A percentile compares a stretch with the other conserved stretches of the same genome.
Evolutionary conservation across 2,113 vertebrate genomes (phyloP).

Genomic region (Burhinus oedicnemus): DNA sequence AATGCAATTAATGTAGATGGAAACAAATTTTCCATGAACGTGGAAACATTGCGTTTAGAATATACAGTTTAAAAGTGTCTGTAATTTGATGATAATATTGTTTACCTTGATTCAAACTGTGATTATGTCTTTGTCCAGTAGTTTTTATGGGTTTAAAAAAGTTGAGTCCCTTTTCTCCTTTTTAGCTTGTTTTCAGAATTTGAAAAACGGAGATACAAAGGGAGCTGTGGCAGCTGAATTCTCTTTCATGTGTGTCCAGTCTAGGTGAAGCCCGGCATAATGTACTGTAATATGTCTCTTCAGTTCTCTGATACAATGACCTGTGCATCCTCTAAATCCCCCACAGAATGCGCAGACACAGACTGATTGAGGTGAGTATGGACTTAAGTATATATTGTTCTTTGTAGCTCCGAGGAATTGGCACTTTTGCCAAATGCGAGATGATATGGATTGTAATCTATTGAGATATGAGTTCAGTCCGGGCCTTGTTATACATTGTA

Average conservation of each 20-base stretch:
- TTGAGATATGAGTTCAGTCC: conserved; percentile 26
- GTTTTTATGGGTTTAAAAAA: conserved; percentile 41
- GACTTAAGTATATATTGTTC: conserved; percentile 59
- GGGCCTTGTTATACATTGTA: background rate
- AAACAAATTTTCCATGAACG: conserved; percentile 29
- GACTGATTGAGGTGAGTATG: conserved; percentile 53
- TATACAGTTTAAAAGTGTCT: conserved; percentile 2
- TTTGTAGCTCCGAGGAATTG: conserved; percentile 51
- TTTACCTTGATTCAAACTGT: conserved; percentile 16
- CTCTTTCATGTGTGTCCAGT: conserved; percentile 65
- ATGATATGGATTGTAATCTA: conserved; percentile 44
- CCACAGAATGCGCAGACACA: conserved; percentile 42
- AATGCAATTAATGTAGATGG: conserved; percentile 34
- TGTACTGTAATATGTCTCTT: conserved; percentile 57
- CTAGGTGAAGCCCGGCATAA: conserved; percentile 64
- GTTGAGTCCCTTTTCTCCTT: conserved; percentile 42
- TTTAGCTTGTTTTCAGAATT: conserved; percentile 63
- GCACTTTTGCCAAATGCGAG: conserved; percentile 45
- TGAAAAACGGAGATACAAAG: conserved; percentile 56
- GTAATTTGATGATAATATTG: conserved; percentile 13
- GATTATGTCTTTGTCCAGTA: conserved; percentile 13
- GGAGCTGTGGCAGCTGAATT: conserved; percentile 59
- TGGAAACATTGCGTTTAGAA: background rate
- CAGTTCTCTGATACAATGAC: conserved; percentile 65
- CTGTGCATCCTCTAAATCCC: conserved; percentile 66